Conservation (phyloP, 1,140 invertebrate genomes). For the Coptotermes formosanus region DNA sequence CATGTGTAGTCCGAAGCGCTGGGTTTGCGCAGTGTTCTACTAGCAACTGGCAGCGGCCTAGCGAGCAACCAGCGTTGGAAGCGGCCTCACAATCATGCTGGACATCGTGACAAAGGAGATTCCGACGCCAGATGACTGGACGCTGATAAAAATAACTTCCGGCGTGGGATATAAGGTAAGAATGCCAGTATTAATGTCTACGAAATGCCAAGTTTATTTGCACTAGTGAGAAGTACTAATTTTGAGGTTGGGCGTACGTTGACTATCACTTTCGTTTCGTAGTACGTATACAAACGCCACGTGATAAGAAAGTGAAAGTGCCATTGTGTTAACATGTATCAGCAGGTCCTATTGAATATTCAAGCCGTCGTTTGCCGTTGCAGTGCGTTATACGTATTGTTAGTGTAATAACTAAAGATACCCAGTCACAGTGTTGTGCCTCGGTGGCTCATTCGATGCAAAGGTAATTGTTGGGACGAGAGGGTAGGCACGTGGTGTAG, state of each 20-base stretch:
- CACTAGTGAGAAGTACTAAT: no score
- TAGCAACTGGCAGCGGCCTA: neutral
- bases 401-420: neutral
- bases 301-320: neutral
- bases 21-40: neutral
- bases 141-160: neutral
- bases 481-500: neutral
- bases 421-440: neutral
- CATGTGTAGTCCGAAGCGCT: constrained; percentile 5
- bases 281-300: neutral
- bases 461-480: neutral
- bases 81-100: neutral
- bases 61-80: neutral
- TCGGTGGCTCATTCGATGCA: neutral
- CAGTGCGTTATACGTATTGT: no score
- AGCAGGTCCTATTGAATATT: no score
- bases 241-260: neutral
- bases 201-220: neutral
- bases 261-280: neutral
- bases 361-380: no score
- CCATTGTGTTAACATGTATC: no score
- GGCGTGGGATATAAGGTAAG: neutral
- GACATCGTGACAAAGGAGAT: neutral
- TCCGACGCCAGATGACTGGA: neutral
- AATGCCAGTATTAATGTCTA: neutral